Evolutionary conservation across 2,113 vertebrate genomes (phyloP), one percentile per base, ranked within the genome.

Genomic region (Rhinichthys klamathensis): DNA sequence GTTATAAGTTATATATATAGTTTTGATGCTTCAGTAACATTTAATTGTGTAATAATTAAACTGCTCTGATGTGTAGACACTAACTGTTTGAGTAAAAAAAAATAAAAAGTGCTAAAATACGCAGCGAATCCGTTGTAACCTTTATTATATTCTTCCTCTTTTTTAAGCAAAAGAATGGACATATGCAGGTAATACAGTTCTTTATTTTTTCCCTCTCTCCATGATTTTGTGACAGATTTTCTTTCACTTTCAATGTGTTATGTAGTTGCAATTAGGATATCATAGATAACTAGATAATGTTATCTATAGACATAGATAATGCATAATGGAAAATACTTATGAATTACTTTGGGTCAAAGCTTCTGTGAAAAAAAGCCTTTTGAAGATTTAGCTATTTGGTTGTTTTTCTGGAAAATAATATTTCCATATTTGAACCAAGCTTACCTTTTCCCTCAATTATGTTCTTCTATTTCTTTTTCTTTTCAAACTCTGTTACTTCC

Each of bases 161-260:
- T 51, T 69, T 69, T 49, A n/a, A 89, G 87, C 12, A 21, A 82
- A n/a, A 35, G 60, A 87, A 63, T 89, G 88, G 88, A 84, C 88
- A 23, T 89, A 89, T 78, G 18, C 82, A 89, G 88, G 85, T 89
- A 89, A 82, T 18, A 41, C 2, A 51, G 4, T 15, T 18, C 60
- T 30, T 49, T 51, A 11, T 15, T 41, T 21, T 4, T 10, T 46
- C 4, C 2, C 2, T 2, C 8, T n/a, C 12, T n/a, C 23, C 70
- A 8, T 12, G 7, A 16, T 69, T 69, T 82, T 35, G 13, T 35
- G 18, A 72, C 25, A 25, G 18, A 38, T 60, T 25, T 35, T 41
- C 25, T 38, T 15, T 0, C 3, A 32, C 54, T 38, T 61, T 4
- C 38, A 54, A 11, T 41, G 18, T 23, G 15, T 54, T 54, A 77